Conservation (phyloP, 2,797 vertebrate species). For the Menidia menidia region DNA sequence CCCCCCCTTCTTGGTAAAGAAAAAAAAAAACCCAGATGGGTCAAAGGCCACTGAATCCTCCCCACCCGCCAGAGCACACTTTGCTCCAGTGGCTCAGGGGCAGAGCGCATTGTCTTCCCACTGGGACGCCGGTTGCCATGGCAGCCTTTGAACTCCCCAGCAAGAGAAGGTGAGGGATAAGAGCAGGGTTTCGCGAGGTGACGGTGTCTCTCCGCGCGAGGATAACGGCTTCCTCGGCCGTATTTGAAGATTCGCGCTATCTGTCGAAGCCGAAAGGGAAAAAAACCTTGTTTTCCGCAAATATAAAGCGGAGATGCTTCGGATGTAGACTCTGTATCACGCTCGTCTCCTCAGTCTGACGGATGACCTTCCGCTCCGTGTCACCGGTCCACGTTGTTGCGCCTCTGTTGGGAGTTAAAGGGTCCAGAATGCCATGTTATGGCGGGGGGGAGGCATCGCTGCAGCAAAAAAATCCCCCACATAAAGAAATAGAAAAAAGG, state of each 20-base stretch:
- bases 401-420: constrained; percentile 64
- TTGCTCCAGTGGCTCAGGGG: constrained; percentile 52
- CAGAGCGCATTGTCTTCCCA: constrained; percentile 52
- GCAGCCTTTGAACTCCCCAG: constrained; percentile 71
- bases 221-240: constrained; percentile 55
- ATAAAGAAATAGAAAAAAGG: constrained; percentile 22
- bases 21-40: constrained; percentile 53
- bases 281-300: too few species aligned
- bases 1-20: constrained; percentile 13
- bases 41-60: constrained; percentile 67
- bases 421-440: constrained; percentile 74
- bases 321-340: constrained; percentile 11
- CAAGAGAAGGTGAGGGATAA: constrained; percentile 63
- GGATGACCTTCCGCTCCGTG: constrained; percentile 71
- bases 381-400: constrained; percentile 57
- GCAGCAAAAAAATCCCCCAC: constrained; percentile 9
- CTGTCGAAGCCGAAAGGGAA: constrained; percentile 17
- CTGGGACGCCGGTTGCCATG: constrained; percentile 68
- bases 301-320: not conserved
- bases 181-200: constrained; percentile 55
- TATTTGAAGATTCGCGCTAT: constrained; percentile 1
- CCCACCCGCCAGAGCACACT: constrained; percentile 33
- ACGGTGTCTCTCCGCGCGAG: constrained; percentile 44
- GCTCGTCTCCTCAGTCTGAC: constrained; percentile 56
- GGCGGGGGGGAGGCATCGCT: constrained; percentile 41